Evolutionary conservation across 1,140 invertebrate genomes (phyloP), one percentile per base, ranked within the genome.

Genomic region (Dufourea novaeangliae): DNA sequence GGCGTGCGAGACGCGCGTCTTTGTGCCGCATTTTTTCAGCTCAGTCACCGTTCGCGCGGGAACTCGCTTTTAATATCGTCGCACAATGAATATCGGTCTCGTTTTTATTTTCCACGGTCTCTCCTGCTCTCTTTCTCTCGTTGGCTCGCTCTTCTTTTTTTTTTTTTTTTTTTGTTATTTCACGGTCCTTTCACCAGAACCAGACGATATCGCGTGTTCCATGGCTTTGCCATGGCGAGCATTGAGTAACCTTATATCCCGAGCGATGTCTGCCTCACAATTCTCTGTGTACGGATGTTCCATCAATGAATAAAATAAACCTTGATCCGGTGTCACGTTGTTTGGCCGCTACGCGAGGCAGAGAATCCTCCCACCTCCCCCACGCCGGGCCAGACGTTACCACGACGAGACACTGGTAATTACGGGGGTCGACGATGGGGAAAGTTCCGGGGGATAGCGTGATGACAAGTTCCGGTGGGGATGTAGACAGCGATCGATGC

Each of bases 231-330:
- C 27, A 20, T 37, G 32, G 37, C 14, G 29, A 57, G 54, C 50
- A 68, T 75, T 64, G 64, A 37, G 72, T 75, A 68, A 75, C 63
- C 52, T 75, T 75, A 67, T 75, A 75, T 34, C 62, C 34, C 34
- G 27, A 3, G n/a, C 29, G 52, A 52, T 68, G 25, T 57, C 67
- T 22, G 12, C 20, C 63, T 41, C 27, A 64, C 50, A 11, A 56
- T 57, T 57, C 72, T 44, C 37, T 57, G 37, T 57, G 27, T 39
- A 4, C 6, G 2, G 2, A 14, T 34, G 63, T 1, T 41, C 12
- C 3, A n/a, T 12, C 27, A 32, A 66, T 41, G 72, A 66, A 74
- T 74, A 67, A 73, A 73, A 66, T 54, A 41, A 56, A 41, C 25
- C n/a, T 14, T 32, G 57, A 61, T 32, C 25, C 25, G n/a, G 32